Evolutionary conservation across 1,140 invertebrate genomes (phyloP).

Genomic region (Harpegnathos saltator): DNA sequence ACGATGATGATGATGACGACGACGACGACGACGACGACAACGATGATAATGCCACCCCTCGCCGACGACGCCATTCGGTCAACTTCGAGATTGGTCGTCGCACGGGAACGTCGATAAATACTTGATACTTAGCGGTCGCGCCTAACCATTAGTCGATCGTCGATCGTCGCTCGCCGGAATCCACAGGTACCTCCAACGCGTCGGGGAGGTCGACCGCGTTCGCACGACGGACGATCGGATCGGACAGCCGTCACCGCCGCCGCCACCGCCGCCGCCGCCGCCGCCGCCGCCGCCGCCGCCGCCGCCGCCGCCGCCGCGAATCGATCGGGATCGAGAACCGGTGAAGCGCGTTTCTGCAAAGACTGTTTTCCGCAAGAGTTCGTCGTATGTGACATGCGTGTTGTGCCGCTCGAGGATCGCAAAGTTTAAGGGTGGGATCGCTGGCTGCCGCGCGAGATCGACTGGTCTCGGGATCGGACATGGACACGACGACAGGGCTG

Average conservation of each 20-base stretch:
- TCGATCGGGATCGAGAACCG: conserved; percentile 1
- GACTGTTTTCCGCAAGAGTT: not conserved
- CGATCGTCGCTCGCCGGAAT: conserved; percentile 59
- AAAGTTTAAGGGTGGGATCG: not conserved
- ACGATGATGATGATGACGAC: conserved; percentile 18
- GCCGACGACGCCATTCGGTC: conserved; percentile 27
- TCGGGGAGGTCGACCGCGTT: conserved; percentile 30
- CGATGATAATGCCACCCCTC: conserved; percentile 49
- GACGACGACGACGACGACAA: conserved; percentile 60
- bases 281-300: not conserved
- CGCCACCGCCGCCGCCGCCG: not conserved
- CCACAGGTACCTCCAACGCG: conserved; percentile 68
- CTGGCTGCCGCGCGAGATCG: not conserved
- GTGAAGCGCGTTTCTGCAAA: not conserved
- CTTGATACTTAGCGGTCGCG: not conserved
- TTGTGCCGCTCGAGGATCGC: not conserved
- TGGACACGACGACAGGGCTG: not conserved
- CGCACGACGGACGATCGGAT: not conserved
- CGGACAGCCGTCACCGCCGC: not conserved
- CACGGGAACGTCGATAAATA: not conserved
- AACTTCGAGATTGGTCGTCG: conserved; percentile 16
- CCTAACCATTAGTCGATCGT: conserved; percentile 27
- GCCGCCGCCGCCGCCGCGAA: not conserved
- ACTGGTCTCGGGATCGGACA: not conserved
- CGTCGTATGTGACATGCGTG: conserved; percentile 17